phyloP scores from a whole-genome alignment of 2,113 vertebrate species.

The Burhinus bistriatus region DNA sequence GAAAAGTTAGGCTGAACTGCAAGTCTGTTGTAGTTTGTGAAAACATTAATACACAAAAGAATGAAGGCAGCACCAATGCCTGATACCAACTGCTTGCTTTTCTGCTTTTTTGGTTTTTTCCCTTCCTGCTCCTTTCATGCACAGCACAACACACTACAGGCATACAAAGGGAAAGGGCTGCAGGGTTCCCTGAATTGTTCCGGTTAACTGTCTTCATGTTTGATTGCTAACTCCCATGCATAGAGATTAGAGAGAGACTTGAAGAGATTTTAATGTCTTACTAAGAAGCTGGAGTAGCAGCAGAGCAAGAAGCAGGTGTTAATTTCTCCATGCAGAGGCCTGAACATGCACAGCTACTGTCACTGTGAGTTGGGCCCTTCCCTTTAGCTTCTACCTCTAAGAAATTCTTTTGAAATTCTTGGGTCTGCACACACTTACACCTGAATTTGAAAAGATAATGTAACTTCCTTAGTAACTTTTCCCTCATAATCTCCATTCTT shows the following conservation, averaged over 20 bases:
- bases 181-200: not conserved
- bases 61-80: not conserved
- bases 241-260: conserved; percentile 6
- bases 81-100: not conserved
- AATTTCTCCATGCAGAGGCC: not conserved
- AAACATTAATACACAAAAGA: not conserved
- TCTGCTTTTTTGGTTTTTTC: not conserved
- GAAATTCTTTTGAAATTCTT: not conserved
- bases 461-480: not conserved
- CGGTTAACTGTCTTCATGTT: not conserved
- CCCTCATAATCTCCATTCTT: not conserved
- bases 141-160: not conserved
- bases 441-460: not conserved
- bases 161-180: not conserved
- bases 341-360: not conserved
- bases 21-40: not conserved
- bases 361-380: not conserved
- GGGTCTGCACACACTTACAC: not conserved
- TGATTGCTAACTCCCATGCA: not conserved
- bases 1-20: not conserved
- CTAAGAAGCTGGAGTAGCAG: not conserved
- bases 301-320: not conserved
- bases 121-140: not conserved
- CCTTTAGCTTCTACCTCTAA: not conserved
- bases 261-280: not conserved